Conservation (phyloP, 2,888 invertebrate genomes). For the Lithophane leautieri region DNA sequence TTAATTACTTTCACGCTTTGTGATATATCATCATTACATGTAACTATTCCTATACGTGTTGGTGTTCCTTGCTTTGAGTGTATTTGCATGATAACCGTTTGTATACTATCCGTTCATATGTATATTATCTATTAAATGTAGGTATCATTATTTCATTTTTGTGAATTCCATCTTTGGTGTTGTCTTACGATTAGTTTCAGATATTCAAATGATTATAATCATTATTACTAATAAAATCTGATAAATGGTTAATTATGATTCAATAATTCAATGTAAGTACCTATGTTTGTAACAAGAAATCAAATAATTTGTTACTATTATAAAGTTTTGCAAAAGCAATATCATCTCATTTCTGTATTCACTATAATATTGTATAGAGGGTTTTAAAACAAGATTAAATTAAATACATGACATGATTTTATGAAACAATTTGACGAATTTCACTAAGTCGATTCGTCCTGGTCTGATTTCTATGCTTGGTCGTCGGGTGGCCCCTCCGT, state of each 20-base stretch:
- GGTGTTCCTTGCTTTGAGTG: slow-evolving; percentile 60
- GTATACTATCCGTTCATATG: slow-evolving; percentile 45
- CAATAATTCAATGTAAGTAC: slow-evolving; percentile 9
- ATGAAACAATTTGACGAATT: slow-evolving; percentile 25
- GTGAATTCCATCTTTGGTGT: slow-evolving; percentile 42
- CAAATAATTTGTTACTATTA: background rate
- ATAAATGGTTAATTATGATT: slow-evolving; percentile 1
- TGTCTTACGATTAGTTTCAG: slow-evolving; percentile 25
- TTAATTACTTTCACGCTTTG: slow-evolving; percentile 31
- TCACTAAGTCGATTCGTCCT: slow-evolving; percentile 68
- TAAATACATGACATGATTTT: slow-evolving; percentile 29
- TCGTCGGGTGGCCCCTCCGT: slow-evolving; percentile 75
- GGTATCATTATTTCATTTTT: slow-evolving; percentile 20
- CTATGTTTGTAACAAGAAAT: slow-evolving; percentile 8
- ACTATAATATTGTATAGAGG: slow-evolving; percentile 44
- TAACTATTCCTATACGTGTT: slow-evolving; percentile 30
- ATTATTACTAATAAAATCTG: background rate
- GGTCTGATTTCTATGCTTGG: slow-evolving; percentile 91
- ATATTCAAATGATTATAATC: slow-evolving; percentile 1
- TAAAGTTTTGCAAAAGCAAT: background rate
- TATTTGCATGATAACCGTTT: slow-evolving; percentile 63
- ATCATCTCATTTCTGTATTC: slow-evolving; percentile 15
- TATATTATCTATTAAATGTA: slow-evolving; percentile 26
- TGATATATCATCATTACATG: slow-evolving; percentile 37
- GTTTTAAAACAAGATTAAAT: slow-evolving; percentile 41